Percentiles rank a stretch among this genome's conserved stretches.
These are phyloP conservation scores for Arizona elegans DNA, from an alignment of 2,113 vertebrate species.

Conservation along the genomic window DNA sequence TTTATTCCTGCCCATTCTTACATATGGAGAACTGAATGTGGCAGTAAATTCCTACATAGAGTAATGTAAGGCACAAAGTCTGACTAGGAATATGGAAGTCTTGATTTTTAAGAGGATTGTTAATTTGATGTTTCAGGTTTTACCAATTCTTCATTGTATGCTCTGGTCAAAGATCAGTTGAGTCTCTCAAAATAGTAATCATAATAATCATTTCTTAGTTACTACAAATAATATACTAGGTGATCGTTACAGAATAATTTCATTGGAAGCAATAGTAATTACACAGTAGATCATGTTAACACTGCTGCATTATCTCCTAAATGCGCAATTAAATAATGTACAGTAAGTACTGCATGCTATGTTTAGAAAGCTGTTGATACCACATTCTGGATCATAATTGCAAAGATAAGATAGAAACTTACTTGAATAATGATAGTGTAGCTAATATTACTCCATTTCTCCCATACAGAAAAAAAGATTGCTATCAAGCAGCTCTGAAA, in stretches of 20 bases:
- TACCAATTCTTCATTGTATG: constrained; percentile 21
- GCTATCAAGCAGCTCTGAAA: constrained; percentile 22
- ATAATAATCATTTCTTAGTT: constrained; percentile 62
- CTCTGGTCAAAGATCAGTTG: constrained; percentile 51
- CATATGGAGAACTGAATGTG: constrained; percentile 2
- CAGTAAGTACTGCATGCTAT: constrained; percentile 55
- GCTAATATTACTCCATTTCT: constrained; percentile 47
- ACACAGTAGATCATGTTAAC: constrained; percentile 67
- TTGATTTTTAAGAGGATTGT: constrained; percentile 30
- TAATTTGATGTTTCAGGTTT: constrained; percentile 48
- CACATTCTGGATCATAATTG: constrained; percentile 67
- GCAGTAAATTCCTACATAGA: constrained; percentile 21
- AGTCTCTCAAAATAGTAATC: constrained; percentile 53
- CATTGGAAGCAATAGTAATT: constrained; percentile 70
- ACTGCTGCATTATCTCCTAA: constrained; percentile 68
- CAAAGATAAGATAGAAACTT: constrained; percentile 60
- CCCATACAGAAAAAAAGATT: constrained; percentile 40
- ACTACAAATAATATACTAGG: constrained; percentile 66
- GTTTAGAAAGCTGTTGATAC: constrained; percentile 68
- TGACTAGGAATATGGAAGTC: constrained; percentile 41
- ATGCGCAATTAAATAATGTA: constrained; percentile 66
- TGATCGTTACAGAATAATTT: constrained; percentile 61
- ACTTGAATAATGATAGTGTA: constrained; percentile 52
- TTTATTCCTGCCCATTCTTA: constrained; percentile 12
- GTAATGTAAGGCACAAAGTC: constrained; percentile 30